Base-by-base conservation (phyloP, 2,888 invertebrate genomes). In the Agriopis leucophaearia region DNA sequence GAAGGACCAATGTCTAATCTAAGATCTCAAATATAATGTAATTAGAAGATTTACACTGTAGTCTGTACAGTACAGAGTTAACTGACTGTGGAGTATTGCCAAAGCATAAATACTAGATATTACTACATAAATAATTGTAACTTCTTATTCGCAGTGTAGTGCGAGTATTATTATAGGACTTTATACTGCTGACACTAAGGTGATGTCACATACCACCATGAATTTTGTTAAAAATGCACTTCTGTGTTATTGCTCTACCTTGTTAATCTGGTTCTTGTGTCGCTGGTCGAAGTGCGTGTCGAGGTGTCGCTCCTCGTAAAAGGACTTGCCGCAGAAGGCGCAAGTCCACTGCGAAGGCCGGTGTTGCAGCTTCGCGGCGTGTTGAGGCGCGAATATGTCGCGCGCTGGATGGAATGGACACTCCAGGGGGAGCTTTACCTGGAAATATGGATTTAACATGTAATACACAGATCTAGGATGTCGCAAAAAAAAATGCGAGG, bases 341-440 rank as follows among this genome's bases (percentile, higher is more conserved):
- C 98, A 98, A 10, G 97, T 97, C 98, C 98, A 98, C 89, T 98
- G 97, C 44, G 97, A 97, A 16, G 97, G 96, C 72, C 97, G 95
- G 90, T 97, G 97, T 85, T 97, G 97, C 81, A 96, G 95, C 90
- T 98, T 98, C 81, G 97, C 97, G 67, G 96, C 95, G 89, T 98
- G 97, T 86, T 98, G 97, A 18, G 97, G 97, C 74, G 97, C 96
- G 89, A 97, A 97, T 74, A 98, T 96, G 88, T 98, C 98, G 78
- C 98, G 95, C 77, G 96, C 95, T 47, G 97, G 97, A 93, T 98
- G 98, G 88, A 98, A 96, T 52, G 98, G 98, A 87, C 98, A 98
- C 90, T 98, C 98, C 81, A 98, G 88, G 15, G 98, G 98, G 77
- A 98, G 91, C 83, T 96, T 96, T 68, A 97, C 97, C 95, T 95